Percentiles rank a stretch among this genome's conserved stretches.
phyloP scores from a whole-genome alignment of 1,140 invertebrate genomes.

The Phenacoccus solenopsis region DNA sequence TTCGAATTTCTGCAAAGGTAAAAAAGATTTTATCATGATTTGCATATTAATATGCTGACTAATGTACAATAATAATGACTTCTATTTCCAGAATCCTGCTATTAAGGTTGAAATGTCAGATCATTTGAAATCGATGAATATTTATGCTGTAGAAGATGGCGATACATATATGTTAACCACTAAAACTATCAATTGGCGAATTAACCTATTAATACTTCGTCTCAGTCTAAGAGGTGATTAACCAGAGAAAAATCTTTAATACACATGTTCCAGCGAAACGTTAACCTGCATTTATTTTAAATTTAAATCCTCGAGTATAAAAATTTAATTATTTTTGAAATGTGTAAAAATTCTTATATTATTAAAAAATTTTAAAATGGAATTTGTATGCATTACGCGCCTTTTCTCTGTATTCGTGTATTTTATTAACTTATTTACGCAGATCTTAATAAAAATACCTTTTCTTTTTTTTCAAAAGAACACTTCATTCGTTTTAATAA shows the following conservation, averaged over 20 bases:
- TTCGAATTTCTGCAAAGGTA: conserved; percentile 4
- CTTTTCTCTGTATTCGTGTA: background rate
- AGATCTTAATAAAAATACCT: background rate
- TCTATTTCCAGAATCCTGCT: background rate
- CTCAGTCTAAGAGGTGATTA: no score
- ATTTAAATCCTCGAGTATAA: background rate
- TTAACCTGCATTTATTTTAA: background rate
- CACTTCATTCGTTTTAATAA: background rate
- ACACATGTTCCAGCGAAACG: background rate
- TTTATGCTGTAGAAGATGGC: conserved; percentile 9
- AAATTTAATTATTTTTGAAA: background rate
- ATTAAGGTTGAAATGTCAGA: conserved; percentile 11
- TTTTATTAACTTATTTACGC: background rate
- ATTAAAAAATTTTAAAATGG: background rate
- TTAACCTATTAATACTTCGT: no score
- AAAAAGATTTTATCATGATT: background rate
- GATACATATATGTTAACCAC: background rate
- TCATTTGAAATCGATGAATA: conserved; percentile 11
- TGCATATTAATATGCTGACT: background rate
- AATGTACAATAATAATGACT: no score
- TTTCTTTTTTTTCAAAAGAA: background rate
- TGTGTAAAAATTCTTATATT: background rate
- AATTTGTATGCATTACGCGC: background rate
- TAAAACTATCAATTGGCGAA: background rate
- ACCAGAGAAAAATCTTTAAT: background rate